Evolutionary conservation across 2,888 invertebrate species (phyloP).

Genomic region (Scaptomyza parva): DNA sequence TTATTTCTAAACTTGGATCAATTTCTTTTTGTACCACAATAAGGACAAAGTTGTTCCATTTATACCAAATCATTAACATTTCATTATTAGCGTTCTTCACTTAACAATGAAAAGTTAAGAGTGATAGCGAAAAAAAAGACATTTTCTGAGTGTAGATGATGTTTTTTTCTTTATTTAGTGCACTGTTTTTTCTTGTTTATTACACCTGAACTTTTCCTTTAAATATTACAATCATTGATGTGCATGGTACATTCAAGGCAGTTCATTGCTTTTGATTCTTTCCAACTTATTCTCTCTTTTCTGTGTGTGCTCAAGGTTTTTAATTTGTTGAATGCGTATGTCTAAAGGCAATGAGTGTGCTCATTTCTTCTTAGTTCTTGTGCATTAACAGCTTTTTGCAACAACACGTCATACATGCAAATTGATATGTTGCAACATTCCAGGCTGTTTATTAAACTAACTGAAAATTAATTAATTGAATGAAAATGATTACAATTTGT

Average conservation of each 20-base stretch:
- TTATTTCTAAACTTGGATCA: too few species aligned
- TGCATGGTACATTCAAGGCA: neutral
- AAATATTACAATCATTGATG: constrained; percentile 15
- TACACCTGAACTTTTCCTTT: neutral
- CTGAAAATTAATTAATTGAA: neutral
- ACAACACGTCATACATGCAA: constrained; percentile 3
- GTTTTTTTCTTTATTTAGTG: too few species aligned
- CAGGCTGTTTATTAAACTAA: neutral
- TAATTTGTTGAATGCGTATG: constrained; percentile 15
- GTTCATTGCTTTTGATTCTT: constrained; percentile 19
- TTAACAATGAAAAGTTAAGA: too few species aligned
- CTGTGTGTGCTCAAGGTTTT: constrained; percentile 14
- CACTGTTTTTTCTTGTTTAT: too few species aligned
- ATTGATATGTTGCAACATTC: constrained; percentile 1
- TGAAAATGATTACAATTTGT: neutral
- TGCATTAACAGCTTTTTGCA: constrained; percentile 19
- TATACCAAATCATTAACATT: too few species aligned
- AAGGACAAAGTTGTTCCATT: too few species aligned
- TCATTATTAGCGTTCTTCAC: too few species aligned
- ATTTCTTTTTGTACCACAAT: too few species aligned
- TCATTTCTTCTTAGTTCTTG: constrained; percentile 10
- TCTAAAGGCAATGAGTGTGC: constrained; percentile 7
- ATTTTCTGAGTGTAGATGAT: too few species aligned
- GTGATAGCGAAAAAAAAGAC: too few species aligned
- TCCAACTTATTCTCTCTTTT: constrained; percentile 12